Evolutionary conservation across 2,113 vertebrate species (phyloP).

Genomic region (Addax nasomaculatus): DNA sequence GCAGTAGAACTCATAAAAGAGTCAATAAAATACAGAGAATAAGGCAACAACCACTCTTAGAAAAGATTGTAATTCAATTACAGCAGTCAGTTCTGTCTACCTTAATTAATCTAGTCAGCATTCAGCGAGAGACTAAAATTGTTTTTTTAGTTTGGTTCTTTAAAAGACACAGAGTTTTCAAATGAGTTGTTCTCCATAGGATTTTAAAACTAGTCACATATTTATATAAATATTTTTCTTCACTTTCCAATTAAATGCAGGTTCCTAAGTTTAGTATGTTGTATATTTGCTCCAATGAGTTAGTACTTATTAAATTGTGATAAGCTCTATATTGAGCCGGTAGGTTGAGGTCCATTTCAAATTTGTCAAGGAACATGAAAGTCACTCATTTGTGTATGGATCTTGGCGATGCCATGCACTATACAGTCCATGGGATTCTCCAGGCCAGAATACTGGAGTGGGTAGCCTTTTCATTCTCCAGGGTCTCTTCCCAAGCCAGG

Average conservation of each 20-base stretch:
- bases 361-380: not conserved
- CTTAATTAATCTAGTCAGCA: constrained; percentile 56
- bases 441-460: not conserved
- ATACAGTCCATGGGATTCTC: not conserved
- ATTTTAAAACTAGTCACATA: constrained; percentile 10
- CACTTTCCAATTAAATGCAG: not conserved
- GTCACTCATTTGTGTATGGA: not conserved
- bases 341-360: not conserved
- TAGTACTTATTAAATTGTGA: not conserved
- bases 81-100: constrained; percentile 4
- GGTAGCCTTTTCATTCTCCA: not conserved
- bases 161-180: not conserved
- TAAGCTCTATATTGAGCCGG: not conserved
- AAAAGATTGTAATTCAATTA: constrained; percentile 62
- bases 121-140: not conserved
- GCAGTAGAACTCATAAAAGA: constrained; percentile 55
- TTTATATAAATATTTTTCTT: not conserved
- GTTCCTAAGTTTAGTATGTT: not conserved
- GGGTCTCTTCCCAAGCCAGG: not conserved
- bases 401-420: not conserved
- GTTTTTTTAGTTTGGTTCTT: constrained; percentile 19
- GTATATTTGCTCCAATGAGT: not conserved
- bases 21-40: constrained; percentile 57
- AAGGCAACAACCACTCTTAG: constrained; percentile 10
- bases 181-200: not conserved